Base-by-base conservation (phyloP, 2,888 invertebrate genomes). In the Adelphocoris suturalis region DNA sequence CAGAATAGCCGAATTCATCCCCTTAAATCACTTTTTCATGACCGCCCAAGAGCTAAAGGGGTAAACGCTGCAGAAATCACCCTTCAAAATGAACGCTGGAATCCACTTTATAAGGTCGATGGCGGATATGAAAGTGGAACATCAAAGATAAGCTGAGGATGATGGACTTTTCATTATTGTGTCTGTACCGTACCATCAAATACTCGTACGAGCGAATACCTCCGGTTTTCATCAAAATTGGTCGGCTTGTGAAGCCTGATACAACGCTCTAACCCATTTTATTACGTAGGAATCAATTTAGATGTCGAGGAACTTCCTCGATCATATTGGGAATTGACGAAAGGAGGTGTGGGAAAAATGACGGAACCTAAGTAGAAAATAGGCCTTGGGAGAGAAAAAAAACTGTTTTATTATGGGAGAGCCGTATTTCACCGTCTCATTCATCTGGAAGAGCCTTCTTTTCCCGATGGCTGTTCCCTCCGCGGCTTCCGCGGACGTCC, bases 361-460 rank as follows among this genome's bases (percentile, higher is more conserved):
- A 61, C 61, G n/a, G n/a, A 61, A 19, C 68, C 68, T 5, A 0
- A 9, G 23, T 23, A 23, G 23, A 68, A 68, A 68, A 68, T 23
- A 68, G 68, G 68, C 68, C 27, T 12, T 11, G 0, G 27, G 23
- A 68, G 9, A 23, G 19, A 13, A 68, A n/a, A 4, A 68, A 68
- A 68, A 68, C 68, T 11, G 68, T 19, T 68, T 68, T 68, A 68
- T 23, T 23, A 68, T 68, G 23, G 68, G 23, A 68, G 23, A 23
- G 23, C 68, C 68, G 68, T 68, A 68, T 68, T 27, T 68, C 68
- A 23, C 11, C 68, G 12, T 11, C 11, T 23, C 27, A 68, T 68
- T 23, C 68, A 19, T 23, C 68, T 23, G 68, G 68, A 68, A 23
- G 14, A 11, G 16, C 3, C 9, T 19, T 68, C 68, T 23, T 68